These are phyloP conservation scores for Mus minutoides DNA, from an alignment of 2,797 vertebrate species.

Conservation along the genomic window DNA sequence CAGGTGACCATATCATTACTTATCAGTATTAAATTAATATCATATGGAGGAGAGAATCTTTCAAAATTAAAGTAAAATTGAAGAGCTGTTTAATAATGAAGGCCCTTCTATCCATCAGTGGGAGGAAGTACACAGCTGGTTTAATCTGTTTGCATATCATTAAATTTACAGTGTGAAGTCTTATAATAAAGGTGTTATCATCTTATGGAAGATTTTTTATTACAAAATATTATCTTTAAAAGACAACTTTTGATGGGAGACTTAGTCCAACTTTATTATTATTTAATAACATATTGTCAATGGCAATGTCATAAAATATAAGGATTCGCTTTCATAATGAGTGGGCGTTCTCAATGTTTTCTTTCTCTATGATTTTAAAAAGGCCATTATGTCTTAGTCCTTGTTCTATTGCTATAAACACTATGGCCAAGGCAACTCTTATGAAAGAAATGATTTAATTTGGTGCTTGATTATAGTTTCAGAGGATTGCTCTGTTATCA, in stretches of 20 bases:
- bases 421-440: background rate
- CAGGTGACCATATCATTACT: background rate
- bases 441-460: background rate
- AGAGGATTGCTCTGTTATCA: background rate
- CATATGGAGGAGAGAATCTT: background rate
- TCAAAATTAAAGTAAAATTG: constrained; percentile 14
- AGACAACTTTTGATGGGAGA: background rate
- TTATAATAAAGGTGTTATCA: constrained; percentile 51
- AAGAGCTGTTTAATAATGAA: constrained; percentile 48
- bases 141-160: background rate
- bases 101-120: background rate
- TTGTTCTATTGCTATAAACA: background rate
- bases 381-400: background rate
- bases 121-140: background rate
- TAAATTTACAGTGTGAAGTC: constrained; percentile 54
- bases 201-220: background rate
- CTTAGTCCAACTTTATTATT: constrained; percentile 43
- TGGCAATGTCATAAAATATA: constrained; percentile 6
- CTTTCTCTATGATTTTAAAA: constrained; percentile 14
- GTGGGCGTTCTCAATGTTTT: background rate
- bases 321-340: constrained; percentile 12
- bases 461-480: background rate
- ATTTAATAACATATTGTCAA: constrained; percentile 37
- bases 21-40: background rate
- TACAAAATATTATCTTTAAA: constrained; percentile 51